Evolutionary conservation across 1,140 invertebrate species (phyloP).

Genomic region (Tigriopus japonicus): DNA sequence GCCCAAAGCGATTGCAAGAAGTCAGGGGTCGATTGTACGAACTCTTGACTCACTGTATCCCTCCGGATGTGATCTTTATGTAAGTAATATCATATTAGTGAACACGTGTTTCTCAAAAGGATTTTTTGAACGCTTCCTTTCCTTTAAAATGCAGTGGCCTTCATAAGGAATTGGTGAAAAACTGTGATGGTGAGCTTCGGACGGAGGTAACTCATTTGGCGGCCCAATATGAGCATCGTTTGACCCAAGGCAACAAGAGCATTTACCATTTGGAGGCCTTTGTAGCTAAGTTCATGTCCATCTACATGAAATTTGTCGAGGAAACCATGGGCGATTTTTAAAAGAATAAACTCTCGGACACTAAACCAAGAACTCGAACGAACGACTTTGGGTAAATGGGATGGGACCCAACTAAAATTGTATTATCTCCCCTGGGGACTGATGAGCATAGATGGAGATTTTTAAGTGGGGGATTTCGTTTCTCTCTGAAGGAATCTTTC

Average conservation of each 20-base stretch:
- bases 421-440: no score
- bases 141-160: constrained; percentile 35
- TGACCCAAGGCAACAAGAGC: constrained; percentile 73
- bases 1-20: constrained; percentile 57
- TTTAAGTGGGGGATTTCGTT: no score
- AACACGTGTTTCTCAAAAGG: no score
- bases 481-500: no score
- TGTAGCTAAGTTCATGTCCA: constrained; percentile 83
- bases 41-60: constrained; percentile 79
- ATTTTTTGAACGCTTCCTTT: constrained; percentile 3
- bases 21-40: constrained; percentile 79
- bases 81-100: neutral
- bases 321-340: constrained; percentile 31
- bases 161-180: constrained; percentile 59
- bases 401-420: no score
- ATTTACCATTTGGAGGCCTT: constrained; percentile 96
- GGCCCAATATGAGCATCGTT: constrained; percentile 70
- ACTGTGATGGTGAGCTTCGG: constrained; percentile 77
- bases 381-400: no score
- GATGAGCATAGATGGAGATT: no score
- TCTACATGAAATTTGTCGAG: constrained; percentile 70
- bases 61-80: constrained; percentile 70
- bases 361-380: no score
- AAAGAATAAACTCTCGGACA: neutral
- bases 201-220: constrained; percentile 61